Evolutionary conservation across 2,113 vertebrate genomes (phyloP), one percentile per base, ranked within the genome.

Genomic region (Agapornis roseicollis): DNA sequence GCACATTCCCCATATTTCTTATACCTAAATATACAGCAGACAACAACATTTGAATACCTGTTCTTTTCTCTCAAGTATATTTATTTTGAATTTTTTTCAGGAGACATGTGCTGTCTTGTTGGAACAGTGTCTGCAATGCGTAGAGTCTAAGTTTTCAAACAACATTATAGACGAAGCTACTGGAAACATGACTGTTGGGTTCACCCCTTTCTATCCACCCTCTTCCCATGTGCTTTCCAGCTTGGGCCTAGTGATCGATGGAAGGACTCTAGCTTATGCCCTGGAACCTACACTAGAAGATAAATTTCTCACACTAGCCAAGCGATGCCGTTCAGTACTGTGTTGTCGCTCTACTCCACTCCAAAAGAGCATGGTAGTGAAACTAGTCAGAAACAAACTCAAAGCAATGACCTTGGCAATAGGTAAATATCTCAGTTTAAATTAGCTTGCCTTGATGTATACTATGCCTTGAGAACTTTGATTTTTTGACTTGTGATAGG

Each of bases 301-400:
- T 64, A 99, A 98, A 96, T 99, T 99, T 84, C 98, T 99, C 89
- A 98, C 98, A 2, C 97, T 99, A 5, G 99, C 99, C 11, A 98
- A 98, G 64, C 98, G 96, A 92, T 99, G 99, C 94, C 98, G 98
- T 19, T 98, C 99, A 1, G 99, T 99, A 22, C 98, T 99, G 7
- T 99, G 99, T 97, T 99, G 99, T 90, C 98, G 99, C 13, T 99
- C 99, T 22, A 99, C 99, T 1, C 99, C 99, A 3, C 97, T 99
- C 74, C 99, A 99, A 97, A 99, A 99, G 97, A 99, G 99, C 97
- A 99, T 99, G 99, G 99, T 99, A 91, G 99, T 99, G 85, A 99
- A 99, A 95, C 98, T 99, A 85, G 99, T 99, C 95, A 98, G 99
- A 79, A 98, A 98, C 98, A 99, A 99, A 95, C 99, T 99, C 68